Base-by-base conservation (phyloP, 1,140 invertebrate species). In the Camponotus floridanus region DNA sequence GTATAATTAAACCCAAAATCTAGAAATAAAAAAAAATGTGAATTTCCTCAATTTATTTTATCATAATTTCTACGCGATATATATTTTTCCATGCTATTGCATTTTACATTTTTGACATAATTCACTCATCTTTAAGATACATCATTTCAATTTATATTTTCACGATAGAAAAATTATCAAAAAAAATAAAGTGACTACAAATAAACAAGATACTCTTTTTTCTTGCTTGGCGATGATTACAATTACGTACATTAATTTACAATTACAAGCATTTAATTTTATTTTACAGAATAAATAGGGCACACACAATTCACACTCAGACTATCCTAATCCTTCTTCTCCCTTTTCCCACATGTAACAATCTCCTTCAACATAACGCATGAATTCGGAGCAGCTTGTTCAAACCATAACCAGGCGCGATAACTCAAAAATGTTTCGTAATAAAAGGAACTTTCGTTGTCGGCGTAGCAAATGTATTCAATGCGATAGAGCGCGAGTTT, bases 401-500 rank as follows among this genome's bases (percentile, higher is more conserved):
- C 15, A 13, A 26, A 21, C 21, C 15, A 33, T 68, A 79, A 67
- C 21, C 57, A 21, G 26, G 55, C 36, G 21, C 48, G 21, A n/a
- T 57, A 80, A 57, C 78, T 18, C 26, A 48, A 70, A 48, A 55
- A 48, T 36, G 9, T 80, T 80, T 57, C 55, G 31, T 59, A 70
- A 57, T 80, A 80, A 55, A 55, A 39, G 18, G 1, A 51, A 51
- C 15, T 48, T 45, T 68, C 67, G 45, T 68, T 42, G 39, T 68
- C 13, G 36, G 55, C 36, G n/a, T 70, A 51, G 48, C 48, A 57
- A 57, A 70, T 9, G 36, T 70, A 70, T 80, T 80, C 64, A 57
- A 80, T 48, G 21, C 78, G 64, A 80, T 80, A 70, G 62, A n/a
- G 33, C 33, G 33, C 33, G 45, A 79, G 45, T 80, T 68, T 70